Evolutionary conservation across 2,113 vertebrate genomes (phyloP), one percentile per base, ranked within the genome.

Genomic region (Telmatochromis sp.): DNA sequence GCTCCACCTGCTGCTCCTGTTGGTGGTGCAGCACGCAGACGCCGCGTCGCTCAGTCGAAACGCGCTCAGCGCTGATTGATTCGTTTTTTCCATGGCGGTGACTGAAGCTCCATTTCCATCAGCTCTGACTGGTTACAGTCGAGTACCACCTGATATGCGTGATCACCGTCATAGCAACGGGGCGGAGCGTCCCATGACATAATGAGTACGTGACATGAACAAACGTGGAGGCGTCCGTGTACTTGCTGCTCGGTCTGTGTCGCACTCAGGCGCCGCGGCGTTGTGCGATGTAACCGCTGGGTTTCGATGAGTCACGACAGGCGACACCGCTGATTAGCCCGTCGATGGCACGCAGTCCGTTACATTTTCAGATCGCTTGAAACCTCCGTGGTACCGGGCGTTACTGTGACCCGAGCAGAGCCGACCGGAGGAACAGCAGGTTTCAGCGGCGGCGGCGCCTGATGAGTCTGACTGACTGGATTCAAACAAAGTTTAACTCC

Each of bases 191-290:
- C 31, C 17, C 9, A 7, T 35, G 17, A 63, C 58, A n/a, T 63
- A 35, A 63, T 63, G 1, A 35, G 58, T n/a, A 35, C 0, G 31
- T 11, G 58, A 35, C 31, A 11, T 11, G 58, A 31, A 17, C 31
- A 63, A 35, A 35, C 9, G 4, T 63, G 17, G 58, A 35, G 58
- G 31, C 4, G 9, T 35, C 58, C 1, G 6, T n/a, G 31, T 35
- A 35, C 26, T 6, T 17, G 26, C 26, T 60, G 57, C 57, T 31
- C 1, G 5, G 1, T 31, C 23, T 58, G 13, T 58, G 55, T 28
- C 13, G 13, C 55, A 15, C 5, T 63, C 28, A 2, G 31, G 31
- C 1, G 1, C 31, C 1, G 15, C 6, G 4, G 15, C 15, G 9
- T 63, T 63, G 28, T 63, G 58, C 28, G 15, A 3, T 63, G 2